Conservation (phyloP, 1,140 invertebrate species). For the Sycobia sp. region DNA sequence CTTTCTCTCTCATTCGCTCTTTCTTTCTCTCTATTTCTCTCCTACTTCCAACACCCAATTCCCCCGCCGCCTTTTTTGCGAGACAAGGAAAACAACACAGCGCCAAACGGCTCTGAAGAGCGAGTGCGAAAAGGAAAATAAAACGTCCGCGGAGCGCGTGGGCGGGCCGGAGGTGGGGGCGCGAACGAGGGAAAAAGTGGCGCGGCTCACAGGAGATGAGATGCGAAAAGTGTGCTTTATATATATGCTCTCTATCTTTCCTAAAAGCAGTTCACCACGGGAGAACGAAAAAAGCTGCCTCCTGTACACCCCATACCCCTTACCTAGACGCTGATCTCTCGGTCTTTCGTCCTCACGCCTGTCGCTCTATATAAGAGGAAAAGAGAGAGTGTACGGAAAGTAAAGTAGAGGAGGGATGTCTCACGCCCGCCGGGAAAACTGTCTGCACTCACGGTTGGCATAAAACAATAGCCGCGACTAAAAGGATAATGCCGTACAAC, state of each 20-base stretch:
- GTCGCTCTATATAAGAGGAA: no score
- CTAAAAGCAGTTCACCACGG: not conserved
- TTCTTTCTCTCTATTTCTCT: not conserved
- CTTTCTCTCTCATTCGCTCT: not conserved
- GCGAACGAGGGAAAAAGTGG: slow-evolving; percentile 8
- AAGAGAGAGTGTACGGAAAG: no score
- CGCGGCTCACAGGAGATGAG: slow-evolving; percentile 10
- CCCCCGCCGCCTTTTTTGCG: not conserved
- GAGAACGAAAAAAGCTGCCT: not conserved
- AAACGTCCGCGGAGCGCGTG: no score
- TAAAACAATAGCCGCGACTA: slow-evolving; percentile 25
- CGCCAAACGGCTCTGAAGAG: not conserved
- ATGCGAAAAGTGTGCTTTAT: slow-evolving; percentile 18
- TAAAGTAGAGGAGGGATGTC: not conserved
- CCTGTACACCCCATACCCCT: no score
- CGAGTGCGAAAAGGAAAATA: not conserved
- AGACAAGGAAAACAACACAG: slow-evolving; percentile 14
- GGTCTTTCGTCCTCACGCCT: no score
- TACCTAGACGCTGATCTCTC: slow-evolving; percentile 5
- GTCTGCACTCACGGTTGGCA: slow-evolving; percentile 23
- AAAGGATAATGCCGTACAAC: slow-evolving; percentile 25
- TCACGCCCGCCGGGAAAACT: slow-evolving; percentile 17
- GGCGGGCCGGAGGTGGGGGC: not conserved
- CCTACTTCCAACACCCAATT: no score
- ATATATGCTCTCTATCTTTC: no score